Evolutionary conservation across 2,113 vertebrate genomes (phyloP).

Genomic region (Cottus gobio): DNA sequence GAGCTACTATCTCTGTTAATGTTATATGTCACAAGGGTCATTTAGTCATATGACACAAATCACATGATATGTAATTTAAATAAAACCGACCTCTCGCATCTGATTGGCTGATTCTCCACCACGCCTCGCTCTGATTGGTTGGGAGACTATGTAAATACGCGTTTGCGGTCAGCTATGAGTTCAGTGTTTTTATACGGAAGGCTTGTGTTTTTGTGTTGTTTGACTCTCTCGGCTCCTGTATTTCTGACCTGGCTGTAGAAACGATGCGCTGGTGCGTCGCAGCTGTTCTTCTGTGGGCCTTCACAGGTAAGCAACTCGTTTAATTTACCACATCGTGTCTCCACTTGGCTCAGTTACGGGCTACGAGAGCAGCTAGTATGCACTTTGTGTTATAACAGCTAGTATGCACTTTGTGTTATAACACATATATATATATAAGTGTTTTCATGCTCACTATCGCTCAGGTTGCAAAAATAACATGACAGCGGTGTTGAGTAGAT

Average conservation of each 20-base stretch:
- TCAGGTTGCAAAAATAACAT: background rate
- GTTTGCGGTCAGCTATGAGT: background rate
- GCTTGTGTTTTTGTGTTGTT: background rate
- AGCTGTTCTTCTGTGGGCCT: conserved; percentile 51
- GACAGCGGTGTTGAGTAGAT: background rate
- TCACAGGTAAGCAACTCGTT: conserved; percentile 57
- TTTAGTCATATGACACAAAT: conserved; percentile 56
- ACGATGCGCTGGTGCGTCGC: conserved; percentile 55
- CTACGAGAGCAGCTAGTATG: background rate
- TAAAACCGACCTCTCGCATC: background rate
- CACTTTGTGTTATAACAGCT: background rate
- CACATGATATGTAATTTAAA: conserved; percentile 31
- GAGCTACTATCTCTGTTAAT: background rate
- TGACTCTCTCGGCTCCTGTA: accelerated
- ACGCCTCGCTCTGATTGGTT: conserved; percentile 20
- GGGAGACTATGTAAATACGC: accelerated
- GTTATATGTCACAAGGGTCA: background rate
- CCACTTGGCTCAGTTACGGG: conserved; percentile 13
- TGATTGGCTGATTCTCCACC: conserved; percentile 44
- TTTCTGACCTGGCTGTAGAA: background rate
- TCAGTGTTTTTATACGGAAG: background rate
- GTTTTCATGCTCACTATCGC: background rate
- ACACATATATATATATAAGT: too few relatives aligned
- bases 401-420: background rate
- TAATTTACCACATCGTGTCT: background rate